A percentile compares a stretch with the other conserved stretches of the same genome.
These are phyloP conservation scores for Ictalurus furcatus DNA, from an alignment of 2,113 vertebrate genomes.

Conservation along the genomic window DNA sequence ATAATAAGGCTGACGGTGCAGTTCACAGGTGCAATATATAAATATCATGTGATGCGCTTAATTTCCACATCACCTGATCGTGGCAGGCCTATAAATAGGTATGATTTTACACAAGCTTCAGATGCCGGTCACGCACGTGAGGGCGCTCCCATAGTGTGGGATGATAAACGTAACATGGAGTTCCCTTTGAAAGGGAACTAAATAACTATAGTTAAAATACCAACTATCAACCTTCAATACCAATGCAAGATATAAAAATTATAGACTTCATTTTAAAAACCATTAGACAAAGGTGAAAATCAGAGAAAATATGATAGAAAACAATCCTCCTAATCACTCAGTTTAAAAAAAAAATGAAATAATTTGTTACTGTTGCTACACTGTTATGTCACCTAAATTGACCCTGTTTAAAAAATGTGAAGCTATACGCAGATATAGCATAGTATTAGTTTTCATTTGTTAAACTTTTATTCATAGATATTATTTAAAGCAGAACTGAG, in stretches of 20 bases:
- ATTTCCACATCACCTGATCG: too few species aligned
- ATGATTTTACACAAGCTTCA: too few species aligned
- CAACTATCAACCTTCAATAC: neutral
- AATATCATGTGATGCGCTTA: too few species aligned
- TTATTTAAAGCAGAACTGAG: constrained; percentile 16
- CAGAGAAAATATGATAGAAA: neutral
- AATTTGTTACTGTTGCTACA: neutral
- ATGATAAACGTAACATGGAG: too few species aligned
- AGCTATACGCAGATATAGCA: neutral
- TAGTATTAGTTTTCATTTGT: neutral
- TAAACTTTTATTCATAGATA: neutral
- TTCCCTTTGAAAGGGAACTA: neutral
- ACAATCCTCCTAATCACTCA: neutral
- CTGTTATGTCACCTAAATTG: neutral
- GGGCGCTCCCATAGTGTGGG: too few species aligned
- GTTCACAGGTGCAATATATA: too few species aligned
- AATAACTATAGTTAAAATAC: neutral
- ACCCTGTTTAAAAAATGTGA: neutral
- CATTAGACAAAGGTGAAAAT: neutral
- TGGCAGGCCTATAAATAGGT: too few species aligned
- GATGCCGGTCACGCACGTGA: too few species aligned
- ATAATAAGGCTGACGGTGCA: too few species aligned
- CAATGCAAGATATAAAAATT: neutral
- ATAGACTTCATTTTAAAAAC: neutral
- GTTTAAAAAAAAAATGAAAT: neutral